Base-by-base conservation (phyloP, 2,888 invertebrate species). In the Psylliodes chrysocephalus region DNA sequence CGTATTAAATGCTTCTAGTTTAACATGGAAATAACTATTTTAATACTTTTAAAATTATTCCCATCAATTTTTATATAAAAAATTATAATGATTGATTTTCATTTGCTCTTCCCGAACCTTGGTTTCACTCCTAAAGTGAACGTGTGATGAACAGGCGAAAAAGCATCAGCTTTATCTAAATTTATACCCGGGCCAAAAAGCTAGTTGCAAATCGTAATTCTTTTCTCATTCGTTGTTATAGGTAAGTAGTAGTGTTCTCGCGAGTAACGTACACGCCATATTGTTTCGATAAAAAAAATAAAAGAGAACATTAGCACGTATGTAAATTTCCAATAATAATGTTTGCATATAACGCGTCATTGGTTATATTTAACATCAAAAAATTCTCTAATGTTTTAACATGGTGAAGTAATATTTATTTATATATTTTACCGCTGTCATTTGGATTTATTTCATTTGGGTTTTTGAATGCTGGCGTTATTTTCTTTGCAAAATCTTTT, bases 141-240 rank as follows among this genome's bases (percentile, higher is more conserved):
- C n/a, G n/a, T 14, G 10, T n/a, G 25, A 46, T 46, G 19, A 46
- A 8, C 22, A n/a, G 6, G 22, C 14, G 7, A 46, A 46, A 46
- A 46, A 46, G 46, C 19, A 46, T 46, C 14, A 22, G 46, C 46
- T 19, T 25, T 22, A 46, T 46, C 46, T 46, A 46, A 46, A 12
- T 46, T 46, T 46, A 46, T 5, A 46, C 10, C 25, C 46, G 22
- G 6, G 46, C 46, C 46, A 25, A 46, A 46, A 46, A 12, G 15
- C 8, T n/a, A 22, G n/a, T 22, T 46, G 22, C 25, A 22, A 22
- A n/a, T 19, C 46, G 10, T 14, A 38, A 4, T n/a, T n/a, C n/a
- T n/a, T n/a, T n/a, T n/a, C n/a, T n/a, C n/a, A n/a, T n/a, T n/a
- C n/a, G n/a, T n/a, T n/a, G n/a, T n/a, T 2, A 38, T 38, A 38